A percentile compares a stretch with the other conserved stretches of the same genome.
phyloP scores from a whole-genome alignment of 2,888 invertebrate species.

The Clepsis dumicolana region DNA sequence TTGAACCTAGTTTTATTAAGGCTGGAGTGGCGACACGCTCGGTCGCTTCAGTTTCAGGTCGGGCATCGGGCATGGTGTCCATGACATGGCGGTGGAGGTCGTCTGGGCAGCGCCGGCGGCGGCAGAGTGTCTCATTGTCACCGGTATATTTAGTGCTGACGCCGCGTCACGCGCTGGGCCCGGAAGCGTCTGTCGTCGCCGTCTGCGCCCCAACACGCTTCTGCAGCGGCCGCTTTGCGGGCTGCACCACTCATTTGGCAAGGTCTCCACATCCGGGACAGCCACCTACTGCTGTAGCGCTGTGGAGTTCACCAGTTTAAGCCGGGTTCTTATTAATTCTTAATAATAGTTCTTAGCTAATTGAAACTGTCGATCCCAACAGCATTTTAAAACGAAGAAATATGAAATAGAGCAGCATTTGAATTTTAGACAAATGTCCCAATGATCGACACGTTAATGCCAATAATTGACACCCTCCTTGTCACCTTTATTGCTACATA shows the following conservation, averaged over 20 bases:
- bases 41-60: constrained; percentile 63
- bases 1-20: constrained; percentile 79
- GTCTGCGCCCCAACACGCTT: constrained; percentile 51
- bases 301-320: background rate
- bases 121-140: constrained; percentile 72
- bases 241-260: constrained; percentile 60
- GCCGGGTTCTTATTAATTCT: background rate
- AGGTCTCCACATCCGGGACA: constrained; percentile 52
- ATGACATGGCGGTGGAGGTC: constrained; percentile 42
- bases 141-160: constrained; percentile 74
- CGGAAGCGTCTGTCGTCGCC: constrained; percentile 74
- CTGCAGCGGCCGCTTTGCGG: constrained; percentile 47
- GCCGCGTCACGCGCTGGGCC: constrained; percentile 58
- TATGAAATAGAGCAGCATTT: too few species aligned
- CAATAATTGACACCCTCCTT: too few species aligned
- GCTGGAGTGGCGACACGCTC: constrained; percentile 58
- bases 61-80: constrained; percentile 53
- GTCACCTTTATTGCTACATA: too few species aligned
- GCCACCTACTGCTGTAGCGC: background rate
- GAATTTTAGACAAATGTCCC: too few species aligned
- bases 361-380: too few species aligned
- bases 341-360: background rate
- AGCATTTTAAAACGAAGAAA: too few species aligned
- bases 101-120: constrained; percentile 56
- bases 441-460: too few species aligned